Conservation (phyloP, 2,797 vertebrate species). For the Melanotaenia parkinsoni region DNA sequence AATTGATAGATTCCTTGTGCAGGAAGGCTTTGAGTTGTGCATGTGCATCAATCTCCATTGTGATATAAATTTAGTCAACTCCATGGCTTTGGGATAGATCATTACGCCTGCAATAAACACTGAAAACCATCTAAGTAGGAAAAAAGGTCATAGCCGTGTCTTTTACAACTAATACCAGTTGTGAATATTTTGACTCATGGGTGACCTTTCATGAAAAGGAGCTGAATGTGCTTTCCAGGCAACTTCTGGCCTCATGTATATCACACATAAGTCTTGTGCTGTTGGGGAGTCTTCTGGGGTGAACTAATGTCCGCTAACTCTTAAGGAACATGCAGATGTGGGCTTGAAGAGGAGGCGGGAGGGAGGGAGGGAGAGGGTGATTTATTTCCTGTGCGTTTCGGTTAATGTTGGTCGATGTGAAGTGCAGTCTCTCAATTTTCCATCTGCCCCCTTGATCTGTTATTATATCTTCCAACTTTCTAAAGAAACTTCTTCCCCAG, state of each 20-base stretch:
- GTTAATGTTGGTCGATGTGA: conserved; percentile 71
- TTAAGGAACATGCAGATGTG: conserved; percentile 77
- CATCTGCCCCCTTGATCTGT: conserved; percentile 47
- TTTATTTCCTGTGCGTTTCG: conserved; percentile 79
- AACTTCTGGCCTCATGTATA: conserved; percentile 66
- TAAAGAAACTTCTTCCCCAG: background rate
- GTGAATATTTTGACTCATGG: conserved; percentile 55
- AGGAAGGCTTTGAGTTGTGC: conserved; percentile 57
- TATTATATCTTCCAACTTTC: conserved; percentile 6
- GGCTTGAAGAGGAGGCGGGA: conserved; percentile 44
- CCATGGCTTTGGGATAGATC: conserved; percentile 39
- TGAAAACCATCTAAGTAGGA: conserved; percentile 38
- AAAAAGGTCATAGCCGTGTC: conserved; percentile 30
- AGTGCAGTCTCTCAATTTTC: conserved; percentile 65
- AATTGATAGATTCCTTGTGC: conserved; percentile 77
- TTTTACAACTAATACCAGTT: conserved; percentile 50
- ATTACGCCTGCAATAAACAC: conserved; percentile 39
- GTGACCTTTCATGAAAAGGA: conserved; percentile 51
- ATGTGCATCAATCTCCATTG: conserved; percentile 47
- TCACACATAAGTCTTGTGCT: conserved; percentile 61
- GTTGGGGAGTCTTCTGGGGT: conserved; percentile 61
- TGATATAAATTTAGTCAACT: conserved; percentile 53
- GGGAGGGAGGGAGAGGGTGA: conserved; percentile 60
- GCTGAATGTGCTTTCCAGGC: conserved; percentile 73
- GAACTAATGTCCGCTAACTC: conserved; percentile 73